These are phyloP conservation scores for Riparia riparia DNA, from an alignment of 2,113 vertebrate genomes.

Conservation along the genomic window DNA sequence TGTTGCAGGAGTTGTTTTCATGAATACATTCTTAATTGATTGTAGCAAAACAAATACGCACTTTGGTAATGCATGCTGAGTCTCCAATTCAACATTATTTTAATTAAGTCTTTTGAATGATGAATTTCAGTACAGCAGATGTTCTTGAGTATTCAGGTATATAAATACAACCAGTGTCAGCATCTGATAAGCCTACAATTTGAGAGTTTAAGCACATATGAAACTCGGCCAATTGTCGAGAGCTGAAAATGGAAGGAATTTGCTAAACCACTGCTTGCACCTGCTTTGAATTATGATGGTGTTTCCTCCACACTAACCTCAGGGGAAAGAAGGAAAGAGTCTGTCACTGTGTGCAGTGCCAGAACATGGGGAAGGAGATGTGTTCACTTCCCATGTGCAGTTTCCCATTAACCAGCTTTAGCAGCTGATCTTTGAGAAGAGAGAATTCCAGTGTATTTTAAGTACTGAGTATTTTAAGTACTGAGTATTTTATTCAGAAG, in stretches of 20 bases:
- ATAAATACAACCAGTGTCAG: conserved; percentile 44
- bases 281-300: conserved; percentile 47
- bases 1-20: conserved; percentile 67
- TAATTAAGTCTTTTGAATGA: conserved; percentile 69
- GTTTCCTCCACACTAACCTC: background rate
- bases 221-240: conserved; percentile 30
- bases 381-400: background rate
- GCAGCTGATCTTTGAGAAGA: background rate
- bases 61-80: conserved; percentile 57
- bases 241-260: conserved; percentile 36
- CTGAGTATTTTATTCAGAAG: background rate
- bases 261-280: conserved; percentile 22
- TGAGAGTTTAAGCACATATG: conserved; percentile 26
- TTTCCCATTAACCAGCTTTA: background rate
- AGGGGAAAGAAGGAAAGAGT: background rate
- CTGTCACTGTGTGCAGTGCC: background rate
- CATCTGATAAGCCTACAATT: conserved; percentile 46
- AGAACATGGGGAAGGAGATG: background rate
- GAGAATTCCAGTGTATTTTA: background rate
- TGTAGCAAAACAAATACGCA: conserved; percentile 60
- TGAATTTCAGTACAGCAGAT: conserved; percentile 64
- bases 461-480: background rate
- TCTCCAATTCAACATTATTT: conserved; percentile 58
- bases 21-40: conserved; percentile 74
- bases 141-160: conserved; percentile 69